Percentiles rank a stretch among this genome's conserved stretches.
phyloP scores from a whole-genome alignment of 1,140 invertebrate species.

The Caenorhabditis remanei region DNA sequence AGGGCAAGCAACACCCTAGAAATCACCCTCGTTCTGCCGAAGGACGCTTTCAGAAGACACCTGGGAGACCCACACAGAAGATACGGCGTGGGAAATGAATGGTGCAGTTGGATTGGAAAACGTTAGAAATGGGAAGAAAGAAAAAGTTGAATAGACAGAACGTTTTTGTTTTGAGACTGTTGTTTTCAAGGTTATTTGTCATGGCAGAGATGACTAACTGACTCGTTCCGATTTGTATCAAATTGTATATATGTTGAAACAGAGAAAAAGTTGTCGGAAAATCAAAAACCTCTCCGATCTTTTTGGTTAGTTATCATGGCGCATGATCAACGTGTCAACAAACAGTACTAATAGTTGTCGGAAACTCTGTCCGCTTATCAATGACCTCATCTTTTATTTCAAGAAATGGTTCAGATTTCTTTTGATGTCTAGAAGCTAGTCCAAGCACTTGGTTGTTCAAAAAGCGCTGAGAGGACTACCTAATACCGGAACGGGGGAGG shows the following conservation, averaged over 20 bases:
- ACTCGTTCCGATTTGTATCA: constrained; percentile 15
- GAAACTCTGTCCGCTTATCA: constrained; percentile 11
- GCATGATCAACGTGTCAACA: constrained; percentile 23
- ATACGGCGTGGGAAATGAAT: background rate
- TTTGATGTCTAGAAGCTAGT: background rate
- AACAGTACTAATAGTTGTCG: constrained; percentile 43
- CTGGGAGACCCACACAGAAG: background rate
- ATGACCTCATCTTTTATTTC: constrained; percentile 33
- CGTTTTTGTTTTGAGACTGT: constrained; percentile 19
- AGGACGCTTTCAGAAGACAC: constrained; percentile 13
- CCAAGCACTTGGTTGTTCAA: background rate
- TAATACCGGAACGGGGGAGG: too few relatives aligned
- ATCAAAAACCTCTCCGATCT: background rate
- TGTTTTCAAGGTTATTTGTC: constrained; percentile 38
- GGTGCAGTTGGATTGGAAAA: background rate
- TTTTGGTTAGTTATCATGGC: background rate
- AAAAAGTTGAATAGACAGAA: background rate
- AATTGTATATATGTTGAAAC: constrained; percentile 3
- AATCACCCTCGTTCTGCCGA: background rate
- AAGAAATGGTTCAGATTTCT: background rate
- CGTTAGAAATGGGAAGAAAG: background rate
- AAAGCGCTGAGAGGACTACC: too few relatives aligned
- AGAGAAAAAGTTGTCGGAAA: background rate
- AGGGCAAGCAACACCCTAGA: background rate
- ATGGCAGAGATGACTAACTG: constrained; percentile 19